Conservation (phyloP, 2,888 invertebrate genomes). For the Brachyptera putata region DNA sequence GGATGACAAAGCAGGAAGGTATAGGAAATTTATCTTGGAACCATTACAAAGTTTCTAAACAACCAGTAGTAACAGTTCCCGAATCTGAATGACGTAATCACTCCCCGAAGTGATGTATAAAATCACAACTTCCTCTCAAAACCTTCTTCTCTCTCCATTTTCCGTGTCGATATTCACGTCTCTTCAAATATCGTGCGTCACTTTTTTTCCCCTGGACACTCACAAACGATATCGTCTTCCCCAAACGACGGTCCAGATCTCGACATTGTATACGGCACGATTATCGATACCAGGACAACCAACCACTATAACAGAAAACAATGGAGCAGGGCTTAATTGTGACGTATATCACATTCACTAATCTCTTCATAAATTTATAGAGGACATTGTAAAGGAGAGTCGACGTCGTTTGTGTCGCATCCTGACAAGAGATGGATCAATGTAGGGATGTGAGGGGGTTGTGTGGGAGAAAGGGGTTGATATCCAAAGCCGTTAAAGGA, state of each 20-base stretch:
- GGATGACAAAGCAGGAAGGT: no score
- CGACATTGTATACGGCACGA: conserved; percentile 5
- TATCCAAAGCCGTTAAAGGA: conserved; percentile 11
- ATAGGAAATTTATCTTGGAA: no score
- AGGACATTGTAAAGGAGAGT: conserved; percentile 4
- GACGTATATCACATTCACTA: conserved; percentile 27
- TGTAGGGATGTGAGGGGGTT: conserved; percentile 3
- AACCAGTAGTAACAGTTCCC: no score
- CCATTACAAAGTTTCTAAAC: no score
- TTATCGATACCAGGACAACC: conserved; percentile 7
- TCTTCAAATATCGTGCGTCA: conserved; percentile 4
- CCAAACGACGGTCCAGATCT: conserved; percentile 1
- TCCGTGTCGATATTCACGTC: not conserved
- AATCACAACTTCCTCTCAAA: no score
- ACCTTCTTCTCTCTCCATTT: not conserved
- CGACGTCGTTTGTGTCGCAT: not conserved
- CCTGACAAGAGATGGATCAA: conserved; percentile 13
- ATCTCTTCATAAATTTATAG: conserved; percentile 30
- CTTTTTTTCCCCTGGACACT: not conserved
- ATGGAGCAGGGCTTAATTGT: conserved; percentile 24
- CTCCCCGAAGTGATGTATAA: no score
- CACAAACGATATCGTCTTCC: not conserved
- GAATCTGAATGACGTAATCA: no score
- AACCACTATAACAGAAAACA: conserved; percentile 24
- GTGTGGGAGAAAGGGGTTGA: not conserved